Conservation (phyloP, 2,797 vertebrate species). For the Poecilia wingei region DNA sequence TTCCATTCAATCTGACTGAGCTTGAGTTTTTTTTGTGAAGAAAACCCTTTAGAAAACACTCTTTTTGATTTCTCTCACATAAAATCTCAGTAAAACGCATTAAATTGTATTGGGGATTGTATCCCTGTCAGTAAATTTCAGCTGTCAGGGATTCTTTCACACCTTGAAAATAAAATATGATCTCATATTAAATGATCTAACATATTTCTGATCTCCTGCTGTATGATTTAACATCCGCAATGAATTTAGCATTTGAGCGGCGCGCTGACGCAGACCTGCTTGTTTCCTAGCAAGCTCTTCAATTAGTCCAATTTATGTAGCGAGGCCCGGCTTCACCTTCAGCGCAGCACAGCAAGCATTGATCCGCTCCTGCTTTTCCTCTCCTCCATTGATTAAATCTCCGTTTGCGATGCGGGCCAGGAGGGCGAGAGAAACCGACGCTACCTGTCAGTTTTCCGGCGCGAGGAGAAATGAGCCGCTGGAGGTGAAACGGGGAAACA, state of each 20-base stretch:
- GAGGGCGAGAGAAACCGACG: conserved; percentile 62
- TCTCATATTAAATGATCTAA: conserved; percentile 17
- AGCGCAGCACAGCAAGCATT: conserved; percentile 75
- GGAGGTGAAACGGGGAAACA: conserved; percentile 59
- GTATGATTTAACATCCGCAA: conserved; percentile 61
- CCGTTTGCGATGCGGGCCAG: conserved; percentile 72
- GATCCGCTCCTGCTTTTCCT: conserved; percentile 77
- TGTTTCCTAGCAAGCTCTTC: conserved; percentile 74
- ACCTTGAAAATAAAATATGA: background rate
- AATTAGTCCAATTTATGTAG: conserved; percentile 81
- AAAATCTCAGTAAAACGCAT: background rate
- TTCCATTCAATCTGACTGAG: background rate
- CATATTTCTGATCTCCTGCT: conserved; percentile 47
- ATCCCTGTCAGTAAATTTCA: conserved; percentile 43
- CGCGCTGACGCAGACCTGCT: conserved; percentile 64
- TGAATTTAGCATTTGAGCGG: conserved; percentile 61
- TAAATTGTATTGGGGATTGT: background rate
- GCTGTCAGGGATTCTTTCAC: conserved; percentile 25
- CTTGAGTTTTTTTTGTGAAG: background rate
- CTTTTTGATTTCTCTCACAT: background rate
- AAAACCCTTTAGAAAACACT: background rate
- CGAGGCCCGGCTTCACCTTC: conserved; percentile 73
- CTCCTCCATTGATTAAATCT: conserved; percentile 80
- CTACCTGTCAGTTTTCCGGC: conserved; percentile 68
- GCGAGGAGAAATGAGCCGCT: conserved; percentile 63